phyloP scores from a whole-genome alignment of 2,888 invertebrate species.

The Synergus umbraculus region DNA sequence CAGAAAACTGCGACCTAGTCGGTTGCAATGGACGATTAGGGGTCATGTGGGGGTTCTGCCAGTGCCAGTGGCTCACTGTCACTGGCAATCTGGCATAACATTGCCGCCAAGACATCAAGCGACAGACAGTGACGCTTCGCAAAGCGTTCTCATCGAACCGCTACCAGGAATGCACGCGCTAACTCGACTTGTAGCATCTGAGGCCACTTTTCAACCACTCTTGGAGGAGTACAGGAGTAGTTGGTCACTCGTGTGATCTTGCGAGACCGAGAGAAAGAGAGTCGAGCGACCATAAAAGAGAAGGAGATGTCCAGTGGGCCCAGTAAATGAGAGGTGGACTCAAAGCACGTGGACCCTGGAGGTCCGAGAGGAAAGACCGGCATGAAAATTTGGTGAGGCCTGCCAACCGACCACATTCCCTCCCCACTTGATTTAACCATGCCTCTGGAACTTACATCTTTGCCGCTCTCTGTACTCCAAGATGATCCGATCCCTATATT shows the following conservation, averaged over 20 bases:
- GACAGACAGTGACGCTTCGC: slow-evolving; percentile 41
- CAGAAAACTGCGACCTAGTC: not conserved
- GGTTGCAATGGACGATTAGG: slow-evolving; percentile 25
- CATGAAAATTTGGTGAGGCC: slow-evolving; percentile 56
- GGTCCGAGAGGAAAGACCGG: slow-evolving; percentile 49
- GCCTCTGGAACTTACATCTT: slow-evolving; percentile 56
- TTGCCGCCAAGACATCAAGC: slow-evolving; percentile 39
- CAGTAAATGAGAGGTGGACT: slow-evolving; percentile 31
- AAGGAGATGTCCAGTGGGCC: slow-evolving; percentile 45
- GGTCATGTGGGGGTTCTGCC: slow-evolving; percentile 28
- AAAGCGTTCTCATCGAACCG: slow-evolving; percentile 59
- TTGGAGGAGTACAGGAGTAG: slow-evolving; percentile 51
- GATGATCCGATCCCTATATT: slow-evolving; percentile 33
- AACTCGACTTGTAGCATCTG: slow-evolving; percentile 53
- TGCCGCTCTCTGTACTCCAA: slow-evolving; percentile 49
- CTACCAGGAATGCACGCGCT: slow-evolving; percentile 64
- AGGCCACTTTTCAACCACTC: slow-evolving; percentile 26
- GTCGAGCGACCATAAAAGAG: slow-evolving; percentile 48
- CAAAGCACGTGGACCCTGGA: slow-evolving; percentile 55
- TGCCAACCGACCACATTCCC: slow-evolving; percentile 56
- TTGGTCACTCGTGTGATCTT: slow-evolving; percentile 56
- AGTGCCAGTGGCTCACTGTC: slow-evolving; percentile 34
- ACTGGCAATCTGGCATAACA: slow-evolving; percentile 19
- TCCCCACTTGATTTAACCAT: slow-evolving; percentile 54
- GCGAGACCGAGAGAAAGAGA: slow-evolving; percentile 43